Conservation (phyloP, 2,797 vertebrate genomes). For the Chanos chanos region DNA sequence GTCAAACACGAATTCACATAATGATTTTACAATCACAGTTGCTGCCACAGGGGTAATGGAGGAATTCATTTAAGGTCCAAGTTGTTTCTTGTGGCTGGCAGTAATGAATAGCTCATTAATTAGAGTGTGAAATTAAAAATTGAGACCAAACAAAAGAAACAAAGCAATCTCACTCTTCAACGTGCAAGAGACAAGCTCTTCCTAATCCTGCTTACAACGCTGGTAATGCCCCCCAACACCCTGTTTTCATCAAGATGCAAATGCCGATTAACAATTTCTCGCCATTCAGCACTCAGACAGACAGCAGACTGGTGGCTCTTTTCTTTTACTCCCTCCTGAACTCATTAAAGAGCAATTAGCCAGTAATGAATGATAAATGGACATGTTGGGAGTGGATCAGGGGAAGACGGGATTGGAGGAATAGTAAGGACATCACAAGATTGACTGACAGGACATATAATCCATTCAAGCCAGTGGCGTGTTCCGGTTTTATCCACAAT, state of each 20-base stretch:
- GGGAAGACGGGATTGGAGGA: background rate
- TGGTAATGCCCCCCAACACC: slow-evolving; percentile 27
- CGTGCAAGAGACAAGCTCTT: background rate
- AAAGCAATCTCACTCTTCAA: background rate
- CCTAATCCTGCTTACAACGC: slow-evolving; percentile 1
- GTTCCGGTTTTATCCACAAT: too few species aligned
- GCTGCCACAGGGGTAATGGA: slow-evolving; percentile 46
- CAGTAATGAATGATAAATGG: slow-evolving; percentile 57
- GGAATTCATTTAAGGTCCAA: slow-evolving; percentile 56
- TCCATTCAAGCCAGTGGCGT: background rate
- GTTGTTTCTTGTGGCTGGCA: slow-evolving; percentile 32
- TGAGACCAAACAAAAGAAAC: slow-evolving; percentile 30
- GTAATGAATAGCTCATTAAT: slow-evolving; percentile 56
- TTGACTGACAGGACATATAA: background rate
- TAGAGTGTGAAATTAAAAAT: slow-evolving; percentile 43
- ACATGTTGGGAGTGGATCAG: slow-evolving; percentile 35
- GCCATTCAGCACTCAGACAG: slow-evolving; percentile 13
- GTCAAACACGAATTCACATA: slow-evolving; percentile 58
- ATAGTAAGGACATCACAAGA: background rate
- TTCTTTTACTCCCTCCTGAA: slow-evolving; percentile 35
- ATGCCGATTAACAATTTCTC: slow-evolving; percentile 44
- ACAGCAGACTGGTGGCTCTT: slow-evolving; percentile 11
- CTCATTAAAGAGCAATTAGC: slow-evolving; percentile 51
- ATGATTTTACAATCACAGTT: slow-evolving; percentile 49
- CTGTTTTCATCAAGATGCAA: slow-evolving; percentile 38